Evolutionary conservation across 92 coral and sea anemone species (phyloP).

Genomic region (Bergia sp.): DNA sequence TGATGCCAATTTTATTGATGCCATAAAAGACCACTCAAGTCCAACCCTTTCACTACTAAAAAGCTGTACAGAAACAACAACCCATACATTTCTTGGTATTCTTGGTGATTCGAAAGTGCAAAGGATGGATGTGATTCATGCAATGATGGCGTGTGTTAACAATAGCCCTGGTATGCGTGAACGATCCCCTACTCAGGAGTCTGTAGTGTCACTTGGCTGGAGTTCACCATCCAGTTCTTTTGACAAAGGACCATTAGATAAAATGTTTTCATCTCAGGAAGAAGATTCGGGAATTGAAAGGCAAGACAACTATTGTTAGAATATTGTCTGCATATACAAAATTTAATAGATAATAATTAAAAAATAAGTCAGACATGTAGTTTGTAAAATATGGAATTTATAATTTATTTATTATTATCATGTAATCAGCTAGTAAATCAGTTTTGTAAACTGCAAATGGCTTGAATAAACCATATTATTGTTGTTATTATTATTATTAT

Average conservation of each 20-base stretch:
- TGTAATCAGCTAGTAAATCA: too few relatives aligned
- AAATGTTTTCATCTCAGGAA: not conserved
- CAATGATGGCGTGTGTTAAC: slow-evolving; percentile 16
- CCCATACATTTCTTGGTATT: slow-evolving; percentile 54
- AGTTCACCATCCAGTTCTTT: slow-evolving; percentile 9
- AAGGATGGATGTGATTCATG: slow-evolving; percentile 74
- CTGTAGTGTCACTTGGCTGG: not conserved
- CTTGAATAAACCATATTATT: too few relatives aligned
- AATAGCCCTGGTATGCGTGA: slow-evolving; percentile 22
- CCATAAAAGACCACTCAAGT: slow-evolving; percentile 38
- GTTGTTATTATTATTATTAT: too few relatives aligned
- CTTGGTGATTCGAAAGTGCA: slow-evolving; percentile 49
- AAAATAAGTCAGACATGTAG: too few relatives aligned
- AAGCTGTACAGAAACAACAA: slow-evolving; percentile 55
- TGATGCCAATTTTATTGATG: slow-evolving; percentile 46
- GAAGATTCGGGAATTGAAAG: slow-evolving; percentile 5
- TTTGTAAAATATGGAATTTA: too few relatives aligned
- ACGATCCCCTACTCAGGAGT: slow-evolving; percentile 44
- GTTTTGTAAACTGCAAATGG: too few relatives aligned
- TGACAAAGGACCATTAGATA: not conserved
- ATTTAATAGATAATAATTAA: too few relatives aligned
- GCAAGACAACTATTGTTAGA: not conserved
- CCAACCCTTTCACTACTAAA: slow-evolving; percentile 74
- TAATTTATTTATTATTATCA: too few relatives aligned
- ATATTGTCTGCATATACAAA: too few relatives aligned